Conservation (phyloP, 1,140 invertebrate genomes). For the Drosophila sp. region DNA sequence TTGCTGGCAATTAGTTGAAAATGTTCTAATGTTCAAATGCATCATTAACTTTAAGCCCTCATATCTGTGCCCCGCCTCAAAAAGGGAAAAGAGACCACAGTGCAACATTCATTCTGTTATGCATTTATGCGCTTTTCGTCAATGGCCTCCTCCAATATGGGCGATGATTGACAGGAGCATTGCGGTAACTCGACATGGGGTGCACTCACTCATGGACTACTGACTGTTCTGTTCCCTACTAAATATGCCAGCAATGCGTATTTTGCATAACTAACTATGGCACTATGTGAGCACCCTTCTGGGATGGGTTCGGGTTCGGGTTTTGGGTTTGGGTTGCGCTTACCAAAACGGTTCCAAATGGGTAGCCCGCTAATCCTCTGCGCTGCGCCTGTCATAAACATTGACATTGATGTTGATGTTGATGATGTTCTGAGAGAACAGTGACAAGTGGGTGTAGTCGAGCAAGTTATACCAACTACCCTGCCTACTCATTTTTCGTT, state of each 20-base stretch:
- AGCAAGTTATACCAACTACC: constrained; percentile 38
- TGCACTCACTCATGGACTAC: constrained; percentile 17
- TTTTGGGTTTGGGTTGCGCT: constrained; percentile 25
- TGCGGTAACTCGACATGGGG: constrained; percentile 43
- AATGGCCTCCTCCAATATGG: constrained; percentile 56
- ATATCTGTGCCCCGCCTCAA: neutral
- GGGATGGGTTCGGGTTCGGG: neutral
- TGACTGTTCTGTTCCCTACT: neutral
- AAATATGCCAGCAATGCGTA: constrained; percentile 15
- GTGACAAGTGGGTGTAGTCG: constrained; percentile 72
- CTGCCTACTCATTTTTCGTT: constrained; percentile 35
- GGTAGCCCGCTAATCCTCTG: constrained; percentile 74
- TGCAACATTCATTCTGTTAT: constrained; percentile 16
- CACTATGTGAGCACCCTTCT: constrained; percentile 24
- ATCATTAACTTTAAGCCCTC: constrained; percentile 4
- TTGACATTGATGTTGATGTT: constrained; percentile 75
- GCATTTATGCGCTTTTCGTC: constrained; percentile 62
- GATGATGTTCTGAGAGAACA: constrained; percentile 63
- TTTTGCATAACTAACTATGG: constrained; percentile 20
- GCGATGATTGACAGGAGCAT: constrained; percentile 69
- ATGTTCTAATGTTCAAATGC: neutral
- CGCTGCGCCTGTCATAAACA: constrained; percentile 77
- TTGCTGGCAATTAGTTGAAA: constrained; percentile 1
- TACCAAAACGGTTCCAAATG: constrained; percentile 65
- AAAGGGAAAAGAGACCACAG: neutral